These are phyloP conservation scores for Drosophila parvula DNA, from an alignment of 1,140 invertebrate species.

Conservation along the genomic window DNA sequence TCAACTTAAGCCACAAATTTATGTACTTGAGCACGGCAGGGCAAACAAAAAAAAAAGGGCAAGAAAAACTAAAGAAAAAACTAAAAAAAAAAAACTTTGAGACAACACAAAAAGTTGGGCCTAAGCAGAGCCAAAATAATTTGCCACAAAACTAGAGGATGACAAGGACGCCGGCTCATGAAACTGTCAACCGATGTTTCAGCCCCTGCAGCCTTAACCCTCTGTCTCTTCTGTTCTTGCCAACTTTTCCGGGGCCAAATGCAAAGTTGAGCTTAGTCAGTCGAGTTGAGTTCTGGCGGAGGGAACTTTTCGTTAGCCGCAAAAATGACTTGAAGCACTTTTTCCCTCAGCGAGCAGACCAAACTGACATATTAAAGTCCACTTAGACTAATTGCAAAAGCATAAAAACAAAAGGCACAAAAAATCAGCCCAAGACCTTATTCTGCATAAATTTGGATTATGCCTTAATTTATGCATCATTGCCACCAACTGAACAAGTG, in stretches of 20 bases:
- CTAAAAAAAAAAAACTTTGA: slow-evolving; percentile 31
- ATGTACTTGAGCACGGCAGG: slow-evolving; percentile 20
- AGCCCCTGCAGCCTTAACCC: slow-evolving; percentile 9
- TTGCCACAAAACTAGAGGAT: slow-evolving; percentile 53
- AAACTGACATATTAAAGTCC: slow-evolving; percentile 77
- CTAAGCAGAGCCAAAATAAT: slow-evolving; percentile 51
- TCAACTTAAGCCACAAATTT: slow-evolving; percentile 29
- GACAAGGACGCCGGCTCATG: slow-evolving; percentile 44
- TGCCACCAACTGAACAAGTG: slow-evolving; percentile 25
- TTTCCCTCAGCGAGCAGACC: slow-evolving; percentile 27
- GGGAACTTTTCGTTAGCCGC: slow-evolving; percentile 68
- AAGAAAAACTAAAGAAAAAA: slow-evolving; percentile 32
- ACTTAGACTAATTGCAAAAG: slow-evolving; percentile 78
- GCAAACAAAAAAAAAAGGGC: background rate
- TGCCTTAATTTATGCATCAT: slow-evolving; percentile 54
- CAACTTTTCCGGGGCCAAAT: slow-evolving; percentile 60
- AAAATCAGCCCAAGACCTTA: background rate
- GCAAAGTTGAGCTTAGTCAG: slow-evolving; percentile 65
- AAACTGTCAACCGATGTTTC: slow-evolving; percentile 52
- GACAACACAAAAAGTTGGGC: slow-evolving; percentile 55
- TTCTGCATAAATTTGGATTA: slow-evolving; percentile 31
- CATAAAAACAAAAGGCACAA: slow-evolving; percentile 17
- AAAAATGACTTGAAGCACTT: slow-evolving; percentile 73
- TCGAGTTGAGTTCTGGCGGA: slow-evolving; percentile 38
- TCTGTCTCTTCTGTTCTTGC: background rate